A percentile compares a stretch with the other conserved stretches of the same genome.
These are phyloP conservation scores for Corydoras maculifer DNA, from an alignment of 2,113 vertebrate species.

Conservation along the genomic window DNA sequence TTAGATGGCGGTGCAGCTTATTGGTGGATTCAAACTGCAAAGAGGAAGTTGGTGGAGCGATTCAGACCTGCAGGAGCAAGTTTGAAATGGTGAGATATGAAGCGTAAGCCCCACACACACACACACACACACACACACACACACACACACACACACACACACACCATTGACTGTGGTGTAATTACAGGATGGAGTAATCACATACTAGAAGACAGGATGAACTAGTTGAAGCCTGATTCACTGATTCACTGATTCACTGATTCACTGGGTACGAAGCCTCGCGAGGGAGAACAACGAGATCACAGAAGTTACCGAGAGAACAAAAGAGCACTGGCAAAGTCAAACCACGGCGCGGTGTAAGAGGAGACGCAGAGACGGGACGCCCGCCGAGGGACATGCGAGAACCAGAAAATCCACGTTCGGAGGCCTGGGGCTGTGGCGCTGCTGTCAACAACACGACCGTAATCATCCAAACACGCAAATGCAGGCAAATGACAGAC, in stretches of 20 bases:
- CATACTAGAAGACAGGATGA: constrained; percentile 17
- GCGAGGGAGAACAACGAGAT: neutral
- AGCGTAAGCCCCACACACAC: constrained; percentile 2
- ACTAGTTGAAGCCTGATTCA: constrained; percentile 17
- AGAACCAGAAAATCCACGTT: constrained; percentile 35
- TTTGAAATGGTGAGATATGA: constrained; percentile 11
- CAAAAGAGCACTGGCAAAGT: neutral
- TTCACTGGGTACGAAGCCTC: no score
- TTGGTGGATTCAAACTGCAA: constrained; percentile 18
- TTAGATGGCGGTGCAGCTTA: neutral
- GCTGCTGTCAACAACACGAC: no score
- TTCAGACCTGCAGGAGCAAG: constrained; percentile 33
- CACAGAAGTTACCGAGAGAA: neutral
- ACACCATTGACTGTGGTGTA: neutral
- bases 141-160: constrained; percentile 13
- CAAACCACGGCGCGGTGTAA: no score
- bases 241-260: no score
- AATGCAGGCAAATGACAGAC: constrained; percentile 6
- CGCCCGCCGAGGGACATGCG: neutral
- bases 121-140: no score
- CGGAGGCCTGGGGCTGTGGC: constrained; percentile 8
- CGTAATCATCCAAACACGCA: constrained; percentile 9
- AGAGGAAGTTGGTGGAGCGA: neutral
- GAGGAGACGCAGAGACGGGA: neutral
- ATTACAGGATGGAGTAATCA: constrained; percentile 24